Conservation (phyloP, 1,140 invertebrate species). For the Octopus bimaculoides region DNA sequence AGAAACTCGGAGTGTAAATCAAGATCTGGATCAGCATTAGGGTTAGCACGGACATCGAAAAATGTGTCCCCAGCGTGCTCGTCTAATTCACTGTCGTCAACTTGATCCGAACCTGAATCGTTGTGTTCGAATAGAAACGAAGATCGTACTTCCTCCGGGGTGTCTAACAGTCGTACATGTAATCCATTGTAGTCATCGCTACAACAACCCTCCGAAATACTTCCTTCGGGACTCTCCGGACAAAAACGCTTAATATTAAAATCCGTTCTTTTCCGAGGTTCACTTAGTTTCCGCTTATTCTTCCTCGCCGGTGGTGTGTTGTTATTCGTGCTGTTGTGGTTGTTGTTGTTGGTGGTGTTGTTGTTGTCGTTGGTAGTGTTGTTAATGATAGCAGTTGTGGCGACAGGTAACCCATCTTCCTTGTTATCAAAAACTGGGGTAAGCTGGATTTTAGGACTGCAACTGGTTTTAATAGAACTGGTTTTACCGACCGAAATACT, state of each 20-base stretch:
- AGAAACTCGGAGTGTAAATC: not conserved
- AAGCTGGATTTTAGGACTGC: not conserved
- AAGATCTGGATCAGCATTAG: constrained; percentile 25
- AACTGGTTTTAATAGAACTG: not conserved
- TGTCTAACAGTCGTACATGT: constrained; percentile 31
- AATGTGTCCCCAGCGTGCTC: not conserved
- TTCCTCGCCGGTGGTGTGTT: constrained; percentile 44
- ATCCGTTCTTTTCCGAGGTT: constrained; percentile 63
- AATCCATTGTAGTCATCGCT: constrained; percentile 40
- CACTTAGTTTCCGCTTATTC: constrained; percentile 71
- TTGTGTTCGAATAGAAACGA: constrained; percentile 33
- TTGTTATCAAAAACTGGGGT: not conserved
- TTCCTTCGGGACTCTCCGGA: constrained; percentile 49
- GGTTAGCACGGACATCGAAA: constrained; percentile 22
- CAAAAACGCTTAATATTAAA: constrained; percentile 51
- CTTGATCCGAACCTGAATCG: constrained; percentile 5
- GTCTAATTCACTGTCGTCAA: not conserved
- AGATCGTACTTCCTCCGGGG: constrained; percentile 20
- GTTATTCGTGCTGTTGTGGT: not conserved
- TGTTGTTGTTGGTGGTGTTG: not conserved
- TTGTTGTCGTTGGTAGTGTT: not conserved
- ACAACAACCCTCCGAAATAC: constrained; percentile 34
- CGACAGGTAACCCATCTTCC: not conserved
- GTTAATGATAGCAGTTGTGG: not conserved
- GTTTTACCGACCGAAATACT: no score